phyloP scores from a whole-genome alignment of 2,113 vertebrate species.

The Indri indri region DNA sequence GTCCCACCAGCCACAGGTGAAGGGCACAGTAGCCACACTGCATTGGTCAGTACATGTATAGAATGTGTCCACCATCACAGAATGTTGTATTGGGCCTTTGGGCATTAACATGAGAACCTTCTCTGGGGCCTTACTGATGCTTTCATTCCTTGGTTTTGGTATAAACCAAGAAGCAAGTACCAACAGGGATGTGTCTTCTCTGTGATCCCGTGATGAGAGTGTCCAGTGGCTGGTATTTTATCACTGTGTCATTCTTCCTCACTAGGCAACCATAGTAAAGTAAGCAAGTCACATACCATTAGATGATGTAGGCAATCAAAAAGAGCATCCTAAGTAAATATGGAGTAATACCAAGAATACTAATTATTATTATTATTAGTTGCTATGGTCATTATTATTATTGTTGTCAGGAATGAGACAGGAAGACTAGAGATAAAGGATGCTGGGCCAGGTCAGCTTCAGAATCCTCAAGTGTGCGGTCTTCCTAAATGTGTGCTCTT shows the following conservation, averaged over 20 bases:
- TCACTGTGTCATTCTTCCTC: background rate
- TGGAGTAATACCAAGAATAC: background rate
- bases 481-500: background rate
- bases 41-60: fast-evolving
- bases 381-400: background rate
- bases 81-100: background rate
- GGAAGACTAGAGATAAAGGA: background rate
- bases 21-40: background rate
- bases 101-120: background rate
- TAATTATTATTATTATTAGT: too few relatives aligned
- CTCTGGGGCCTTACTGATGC: background rate
- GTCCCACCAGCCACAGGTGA: background rate
- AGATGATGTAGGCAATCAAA: background rate
- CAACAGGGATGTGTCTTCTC: background rate
- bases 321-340: background rate
- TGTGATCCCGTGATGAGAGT: background rate
- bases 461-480: background rate
- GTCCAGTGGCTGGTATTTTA: background rate
- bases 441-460: background rate
- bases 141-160: background rate
- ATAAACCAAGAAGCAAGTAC: background rate
- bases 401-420: background rate
- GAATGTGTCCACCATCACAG: fast-evolving
- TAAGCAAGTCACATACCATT: background rate
- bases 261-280: background rate